Percentiles rank a stretch among this genome's conserved stretches.
phyloP scores from a whole-genome alignment of 1,140 invertebrate species.

The Gryon sp. region DNA sequence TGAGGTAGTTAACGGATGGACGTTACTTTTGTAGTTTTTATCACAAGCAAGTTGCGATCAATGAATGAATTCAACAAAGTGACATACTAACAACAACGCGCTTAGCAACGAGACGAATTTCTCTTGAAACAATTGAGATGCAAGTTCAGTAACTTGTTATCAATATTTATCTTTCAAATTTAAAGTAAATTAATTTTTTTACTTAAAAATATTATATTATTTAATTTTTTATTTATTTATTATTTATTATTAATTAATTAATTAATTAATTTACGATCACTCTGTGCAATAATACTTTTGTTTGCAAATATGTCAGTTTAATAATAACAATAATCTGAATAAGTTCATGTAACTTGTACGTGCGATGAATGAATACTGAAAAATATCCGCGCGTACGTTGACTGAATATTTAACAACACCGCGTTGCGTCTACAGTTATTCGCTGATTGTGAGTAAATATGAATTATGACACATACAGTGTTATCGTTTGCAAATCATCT shows the following conservation, averaged over 20 bases:
- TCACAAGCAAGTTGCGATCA: slow-evolving; percentile 46
- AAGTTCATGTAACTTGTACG: background rate
- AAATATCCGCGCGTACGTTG: too few relatives aligned
- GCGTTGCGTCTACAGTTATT: background rate
- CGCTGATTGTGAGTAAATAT: background rate
- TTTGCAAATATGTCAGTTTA: background rate
- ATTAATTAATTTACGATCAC: too few relatives aligned
- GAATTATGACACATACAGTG: background rate
- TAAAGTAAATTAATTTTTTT: too few relatives aligned
- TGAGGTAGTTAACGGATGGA: too few relatives aligned
- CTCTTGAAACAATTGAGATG: background rate
- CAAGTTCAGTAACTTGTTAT: too few relatives aligned
- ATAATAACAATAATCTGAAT: background rate
- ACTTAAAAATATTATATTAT: too few relatives aligned
- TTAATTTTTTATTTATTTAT: too few relatives aligned
- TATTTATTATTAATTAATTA: too few relatives aligned
- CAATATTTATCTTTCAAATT: too few relatives aligned
- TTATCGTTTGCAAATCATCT: too few relatives aligned
- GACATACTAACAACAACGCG: slow-evolving; percentile 25
- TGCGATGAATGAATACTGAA: background rate
- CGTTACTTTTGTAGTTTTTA: slow-evolving; percentile 3
- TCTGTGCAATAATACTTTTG: too few relatives aligned
- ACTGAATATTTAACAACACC: too few relatives aligned
- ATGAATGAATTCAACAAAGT: slow-evolving; percentile 63
- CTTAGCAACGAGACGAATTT: slow-evolving; percentile 23